Evolutionary conservation across 2,888 invertebrate species (phyloP).

Genomic region (Scrobipalpa atriplicella): DNA sequence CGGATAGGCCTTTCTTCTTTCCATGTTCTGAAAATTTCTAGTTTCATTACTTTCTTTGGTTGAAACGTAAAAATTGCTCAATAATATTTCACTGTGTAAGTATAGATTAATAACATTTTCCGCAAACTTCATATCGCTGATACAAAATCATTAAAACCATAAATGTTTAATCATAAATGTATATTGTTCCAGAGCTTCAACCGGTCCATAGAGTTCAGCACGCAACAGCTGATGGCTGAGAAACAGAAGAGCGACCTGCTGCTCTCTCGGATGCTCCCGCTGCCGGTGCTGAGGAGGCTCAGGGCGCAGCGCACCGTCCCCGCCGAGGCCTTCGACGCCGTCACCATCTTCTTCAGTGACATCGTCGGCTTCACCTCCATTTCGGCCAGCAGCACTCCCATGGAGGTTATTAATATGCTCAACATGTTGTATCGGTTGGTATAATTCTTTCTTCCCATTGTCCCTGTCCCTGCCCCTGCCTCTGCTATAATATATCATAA

Average conservation of each 20-base stretch:
- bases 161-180: neutral
- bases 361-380: conserved; percentile 87
- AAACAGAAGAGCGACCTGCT: conserved; percentile 83
- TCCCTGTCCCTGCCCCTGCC: neutral
- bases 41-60: too few species aligned
- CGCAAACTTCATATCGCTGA: too few species aligned
- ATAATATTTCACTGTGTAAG: too few species aligned
- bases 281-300: conserved; percentile 79
- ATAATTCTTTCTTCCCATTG: neutral
- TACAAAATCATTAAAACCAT: too few species aligned
- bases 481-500: neutral
- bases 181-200: conserved; percentile 68
- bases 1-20: too few species aligned
- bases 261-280: conserved; percentile 82
- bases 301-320: conserved; percentile 81
- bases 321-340: conserved; percentile 86
- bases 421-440: conserved; percentile 86
- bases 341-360: conserved; percentile 88
- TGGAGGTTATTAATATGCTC: conserved; percentile 86
- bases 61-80: too few species aligned
- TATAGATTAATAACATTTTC: too few species aligned
- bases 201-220: conserved; percentile 74
- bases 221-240: conserved; percentile 76
- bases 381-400: conserved; percentile 84
- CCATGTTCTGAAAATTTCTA: too few species aligned